A percentile compares a stretch with the other conserved stretches of the same genome.
These are phyloP conservation scores for Maniola jurtina DNA, from an alignment of 1,140 invertebrate genomes.

Conservation along the genomic window DNA sequence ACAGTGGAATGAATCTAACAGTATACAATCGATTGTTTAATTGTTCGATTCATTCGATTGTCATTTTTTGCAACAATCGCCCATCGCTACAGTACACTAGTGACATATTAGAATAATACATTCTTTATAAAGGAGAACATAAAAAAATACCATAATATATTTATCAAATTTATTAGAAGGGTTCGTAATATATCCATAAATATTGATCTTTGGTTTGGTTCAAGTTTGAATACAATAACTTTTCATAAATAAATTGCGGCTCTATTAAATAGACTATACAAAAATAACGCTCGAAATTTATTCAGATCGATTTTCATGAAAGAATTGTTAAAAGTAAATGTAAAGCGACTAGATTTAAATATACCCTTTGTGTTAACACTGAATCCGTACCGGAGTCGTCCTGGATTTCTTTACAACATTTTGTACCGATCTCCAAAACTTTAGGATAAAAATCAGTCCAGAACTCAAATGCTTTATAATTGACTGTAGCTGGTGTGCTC, in stretches of 20 bases:
- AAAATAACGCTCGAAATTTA: conserved; percentile 61
- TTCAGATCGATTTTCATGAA: conserved; percentile 37
- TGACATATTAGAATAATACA: neutral
- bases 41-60: no score
- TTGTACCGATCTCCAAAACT: conserved; percentile 82
- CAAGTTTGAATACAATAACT: conserved; percentile 20
- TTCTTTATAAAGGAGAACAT: neutral
- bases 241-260: conserved; percentile 46
- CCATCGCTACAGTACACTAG: no score
- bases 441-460: conserved; percentile 90
- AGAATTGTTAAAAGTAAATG: conserved; percentile 47
- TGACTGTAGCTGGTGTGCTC: conserved; percentile 81
- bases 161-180: conserved; percentile 19
- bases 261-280: conserved; percentile 61
- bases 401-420: conserved; percentile 83
- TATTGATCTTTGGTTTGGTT: conserved; percentile 23
- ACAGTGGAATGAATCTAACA: no score
- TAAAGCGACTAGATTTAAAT: conserved; percentile 46
- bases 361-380: conserved; percentile 33
- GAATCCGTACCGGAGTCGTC: conserved; percentile 59
- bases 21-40: no score
- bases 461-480: conserved; percentile 88
- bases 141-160: neutral
- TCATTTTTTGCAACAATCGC: no score
- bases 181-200: conserved; percentile 18